Evolutionary conservation across 53 echinoderm and acorn worm species (phyloP).

Genomic region (Holothuria leucospilota): DNA sequence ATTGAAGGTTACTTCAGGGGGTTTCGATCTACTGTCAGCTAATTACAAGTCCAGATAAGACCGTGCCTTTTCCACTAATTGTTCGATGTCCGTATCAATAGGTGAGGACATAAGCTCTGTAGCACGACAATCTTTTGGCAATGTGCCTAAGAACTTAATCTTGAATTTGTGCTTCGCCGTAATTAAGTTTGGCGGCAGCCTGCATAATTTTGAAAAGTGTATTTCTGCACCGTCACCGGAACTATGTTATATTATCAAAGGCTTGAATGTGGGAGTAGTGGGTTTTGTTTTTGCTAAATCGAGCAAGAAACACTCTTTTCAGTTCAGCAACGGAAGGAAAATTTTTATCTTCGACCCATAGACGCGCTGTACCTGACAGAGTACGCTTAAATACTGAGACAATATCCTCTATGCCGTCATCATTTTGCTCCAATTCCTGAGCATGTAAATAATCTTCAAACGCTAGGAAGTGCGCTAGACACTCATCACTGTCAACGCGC

Average conservation of each 20-base stretch:
- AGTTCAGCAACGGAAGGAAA: background rate
- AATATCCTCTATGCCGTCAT: background rate
- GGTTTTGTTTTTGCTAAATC: too few relatives aligned
- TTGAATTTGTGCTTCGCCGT: too few relatives aligned
- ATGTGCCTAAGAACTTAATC: background rate
- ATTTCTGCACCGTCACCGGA: conserved; percentile 51
- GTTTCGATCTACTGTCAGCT: background rate
- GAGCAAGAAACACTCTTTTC: too few relatives aligned
- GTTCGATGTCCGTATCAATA: background rate
- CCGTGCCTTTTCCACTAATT: background rate
- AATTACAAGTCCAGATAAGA: background rate
- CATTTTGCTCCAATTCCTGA: too few relatives aligned
- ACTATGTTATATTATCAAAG: too few relatives aligned
- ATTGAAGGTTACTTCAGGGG: background rate
- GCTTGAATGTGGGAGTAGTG: too few relatives aligned
- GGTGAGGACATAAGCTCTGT: conserved; percentile 53
- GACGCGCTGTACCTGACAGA: background rate
- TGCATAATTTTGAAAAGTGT: conserved; percentile 27
- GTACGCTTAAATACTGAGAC: background rate
- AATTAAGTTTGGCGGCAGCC: background rate
- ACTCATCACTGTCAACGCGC: background rate
- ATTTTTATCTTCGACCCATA: background rate
- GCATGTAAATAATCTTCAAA: conserved; percentile 29
- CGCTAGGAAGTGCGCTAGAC: conserved; percentile 28
- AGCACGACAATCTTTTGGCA: conserved; percentile 48